phyloP scores from a whole-genome alignment of 2,113 vertebrate genomes.

The Callaeas wilsoni region DNA sequence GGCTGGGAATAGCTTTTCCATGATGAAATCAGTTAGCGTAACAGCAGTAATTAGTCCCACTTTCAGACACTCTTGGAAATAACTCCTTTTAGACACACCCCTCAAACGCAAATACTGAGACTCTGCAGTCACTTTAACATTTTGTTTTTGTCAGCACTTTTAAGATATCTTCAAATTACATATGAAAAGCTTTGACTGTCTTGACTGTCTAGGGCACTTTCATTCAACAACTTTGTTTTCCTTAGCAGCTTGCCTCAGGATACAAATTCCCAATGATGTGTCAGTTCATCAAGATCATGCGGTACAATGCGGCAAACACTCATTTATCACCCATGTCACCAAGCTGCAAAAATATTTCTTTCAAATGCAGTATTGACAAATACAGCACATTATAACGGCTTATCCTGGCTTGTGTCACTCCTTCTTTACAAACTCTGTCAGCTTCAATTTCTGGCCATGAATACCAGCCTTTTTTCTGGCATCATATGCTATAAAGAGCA shows the following conservation, averaged over 20 bases:
- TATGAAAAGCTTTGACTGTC: neutral
- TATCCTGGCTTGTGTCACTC: neutral
- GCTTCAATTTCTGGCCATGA: constrained; percentile 20
- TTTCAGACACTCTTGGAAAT: constrained; percentile 8
- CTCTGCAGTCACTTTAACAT: neutral
- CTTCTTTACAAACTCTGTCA: neutral
- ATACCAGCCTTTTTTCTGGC: neutral
- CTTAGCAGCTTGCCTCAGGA: neutral
- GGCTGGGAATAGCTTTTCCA: constrained; percentile 35
- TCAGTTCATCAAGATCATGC: neutral
- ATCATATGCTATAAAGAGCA: neutral
- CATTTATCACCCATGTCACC: constrained; percentile 31
- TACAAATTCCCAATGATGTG: neutral
- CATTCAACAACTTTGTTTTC: constrained; percentile 21
- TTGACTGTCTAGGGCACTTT: neutral
- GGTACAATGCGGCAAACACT: neutral
- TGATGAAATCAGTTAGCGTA: neutral
- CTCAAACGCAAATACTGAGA: neutral
- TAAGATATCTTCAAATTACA: neutral
- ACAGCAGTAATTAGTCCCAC: constrained; percentile 9
- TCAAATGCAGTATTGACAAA: constrained; percentile 2
- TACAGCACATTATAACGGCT: neutral
- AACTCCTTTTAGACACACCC: neutral
- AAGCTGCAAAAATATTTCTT: neutral
- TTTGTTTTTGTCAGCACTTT: constrained; percentile 20